These are phyloP conservation scores for Oryzias javanicus DNA, from an alignment of 2,113 vertebrate species.

Conservation along the genomic window DNA sequence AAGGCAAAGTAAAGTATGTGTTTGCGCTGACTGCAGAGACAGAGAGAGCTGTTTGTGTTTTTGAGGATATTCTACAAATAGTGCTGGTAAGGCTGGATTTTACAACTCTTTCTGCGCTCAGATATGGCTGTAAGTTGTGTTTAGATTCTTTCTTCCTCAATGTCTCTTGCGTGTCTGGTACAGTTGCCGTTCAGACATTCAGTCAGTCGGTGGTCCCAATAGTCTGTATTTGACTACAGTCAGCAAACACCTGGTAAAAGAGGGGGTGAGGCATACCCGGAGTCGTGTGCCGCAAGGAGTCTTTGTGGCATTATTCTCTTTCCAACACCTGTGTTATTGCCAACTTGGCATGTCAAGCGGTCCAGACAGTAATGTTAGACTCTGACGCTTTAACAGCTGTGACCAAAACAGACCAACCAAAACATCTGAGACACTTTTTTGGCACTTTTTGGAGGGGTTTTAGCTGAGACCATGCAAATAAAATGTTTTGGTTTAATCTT, in stretches of 20 bases:
- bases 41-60: slow-evolving; percentile 31
- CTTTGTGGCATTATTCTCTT: slow-evolving; percentile 33
- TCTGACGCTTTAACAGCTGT: slow-evolving; percentile 51
- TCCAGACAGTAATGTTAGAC: slow-evolving; percentile 50
- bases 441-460: not conserved
- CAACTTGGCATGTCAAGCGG: slow-evolving; percentile 27
- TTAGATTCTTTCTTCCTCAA: not conserved
- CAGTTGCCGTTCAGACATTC: slow-evolving; percentile 29
- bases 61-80: slow-evolving; percentile 4
- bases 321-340: slow-evolving; percentile 51
- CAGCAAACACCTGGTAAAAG: slow-evolving; percentile 54
- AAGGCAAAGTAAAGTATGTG: slow-evolving; percentile 35
- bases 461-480: too few species aligned
- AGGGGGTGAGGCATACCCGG: slow-evolving; percentile 33
- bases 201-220: slow-evolving; percentile 48
- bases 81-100: slow-evolving; percentile 50
- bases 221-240: slow-evolving; percentile 30
- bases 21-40: slow-evolving; percentile 31
- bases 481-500: too few species aligned
- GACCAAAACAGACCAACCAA: slow-evolving; percentile 1
- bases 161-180: slow-evolving; percentile 8
- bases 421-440: slow-evolving; percentile 12
- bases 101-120: not conserved
- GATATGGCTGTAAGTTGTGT: not conserved
- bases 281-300: slow-evolving; percentile 33